Conservation (phyloP, 2,797 vertebrate genomes). For the Parauchenoglanis ngamensis region DNA sequence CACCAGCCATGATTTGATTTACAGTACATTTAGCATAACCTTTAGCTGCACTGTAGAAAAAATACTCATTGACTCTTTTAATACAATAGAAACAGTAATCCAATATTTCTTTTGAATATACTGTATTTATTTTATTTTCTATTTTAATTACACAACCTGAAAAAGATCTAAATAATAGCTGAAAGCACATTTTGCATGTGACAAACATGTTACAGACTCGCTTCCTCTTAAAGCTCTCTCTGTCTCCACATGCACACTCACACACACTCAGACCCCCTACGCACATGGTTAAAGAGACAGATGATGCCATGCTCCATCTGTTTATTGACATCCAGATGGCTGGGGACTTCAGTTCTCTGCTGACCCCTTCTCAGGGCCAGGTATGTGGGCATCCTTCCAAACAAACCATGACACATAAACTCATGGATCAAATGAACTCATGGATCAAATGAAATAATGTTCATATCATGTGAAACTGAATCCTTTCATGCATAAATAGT, state of each 20-base stretch:
- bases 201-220: not conserved
- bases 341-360: slow-evolving; percentile 27
- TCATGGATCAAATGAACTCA: not conserved
- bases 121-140: not conserved
- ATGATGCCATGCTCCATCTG: slow-evolving; percentile 49
- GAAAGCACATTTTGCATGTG: not conserved
- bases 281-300: slow-evolving; percentile 39
- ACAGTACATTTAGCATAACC: slow-evolving; percentile 8
- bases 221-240: slow-evolving; percentile 7
- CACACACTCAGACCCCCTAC: slow-evolving; percentile 26
- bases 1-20: slow-evolving; percentile 34
- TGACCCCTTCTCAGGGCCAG: slow-evolving; percentile 41
- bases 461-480: not conserved
- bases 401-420: slow-evolving; percentile 10
- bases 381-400: slow-evolving; percentile 43
- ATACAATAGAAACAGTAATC: not conserved
- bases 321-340: slow-evolving; percentile 52
- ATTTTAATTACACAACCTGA: not conserved
- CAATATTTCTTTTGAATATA: not conserved
- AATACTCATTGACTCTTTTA: slow-evolving; percentile 9
- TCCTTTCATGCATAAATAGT: not conserved
- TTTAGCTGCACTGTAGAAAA: not conserved
- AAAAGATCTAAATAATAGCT: not conserved
- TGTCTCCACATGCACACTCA: not conserved
- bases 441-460: not conserved